A percentile compares a stretch with the other conserved stretches of the same genome.
Evolutionary conservation across 2,113 vertebrate genomes (phyloP).

Genomic region (Forbesichthys papilliferus): DNA sequence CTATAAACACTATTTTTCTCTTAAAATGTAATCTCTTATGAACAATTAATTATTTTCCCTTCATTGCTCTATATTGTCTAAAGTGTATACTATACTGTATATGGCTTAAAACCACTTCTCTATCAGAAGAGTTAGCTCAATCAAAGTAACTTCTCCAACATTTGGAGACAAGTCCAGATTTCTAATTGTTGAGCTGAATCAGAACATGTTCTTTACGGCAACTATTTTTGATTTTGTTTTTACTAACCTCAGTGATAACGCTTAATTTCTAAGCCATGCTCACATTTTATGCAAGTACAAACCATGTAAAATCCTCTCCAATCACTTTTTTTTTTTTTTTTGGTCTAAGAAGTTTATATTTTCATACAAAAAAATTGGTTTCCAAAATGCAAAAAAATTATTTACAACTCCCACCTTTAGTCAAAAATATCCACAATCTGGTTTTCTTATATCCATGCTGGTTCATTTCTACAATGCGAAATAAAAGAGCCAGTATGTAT

Average conservation of each 20-base stretch:
- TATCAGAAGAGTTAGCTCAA: constrained; percentile 78
- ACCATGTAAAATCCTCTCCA: constrained; percentile 81
- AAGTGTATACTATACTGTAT: constrained; percentile 5
- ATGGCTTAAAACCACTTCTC: constrained; percentile 38
- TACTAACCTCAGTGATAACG: constrained; percentile 47
- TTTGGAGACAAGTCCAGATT: constrained; percentile 88
- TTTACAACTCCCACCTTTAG: constrained; percentile 66
- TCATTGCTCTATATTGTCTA: constrained; percentile 41
- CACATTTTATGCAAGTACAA: constrained; percentile 85
- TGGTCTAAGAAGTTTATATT: constrained; percentile 95
- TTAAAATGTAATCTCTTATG: constrained; percentile 51
- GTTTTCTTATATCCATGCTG: constrained; percentile 28
- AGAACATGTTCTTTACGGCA: constrained; percentile 75
- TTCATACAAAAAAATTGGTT: constrained; percentile 92
- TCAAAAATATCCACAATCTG: constrained; percentile 73
- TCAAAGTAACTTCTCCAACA: constrained; percentile 86
- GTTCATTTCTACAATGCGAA: constrained; percentile 45
- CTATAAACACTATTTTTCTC: constrained; percentile 29
- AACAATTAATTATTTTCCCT: constrained; percentile 35
- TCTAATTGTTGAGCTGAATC: constrained; percentile 62
- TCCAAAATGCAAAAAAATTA: constrained; percentile 83
- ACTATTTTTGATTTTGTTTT: constrained; percentile 56
- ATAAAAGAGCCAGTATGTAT: constrained; percentile 79
- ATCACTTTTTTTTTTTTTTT: constrained; percentile 83
- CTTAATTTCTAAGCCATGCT: constrained; percentile 75